phyloP scores from a whole-genome alignment of 2,888 invertebrate genomes.

The Diachrysia chrysitis region DNA sequence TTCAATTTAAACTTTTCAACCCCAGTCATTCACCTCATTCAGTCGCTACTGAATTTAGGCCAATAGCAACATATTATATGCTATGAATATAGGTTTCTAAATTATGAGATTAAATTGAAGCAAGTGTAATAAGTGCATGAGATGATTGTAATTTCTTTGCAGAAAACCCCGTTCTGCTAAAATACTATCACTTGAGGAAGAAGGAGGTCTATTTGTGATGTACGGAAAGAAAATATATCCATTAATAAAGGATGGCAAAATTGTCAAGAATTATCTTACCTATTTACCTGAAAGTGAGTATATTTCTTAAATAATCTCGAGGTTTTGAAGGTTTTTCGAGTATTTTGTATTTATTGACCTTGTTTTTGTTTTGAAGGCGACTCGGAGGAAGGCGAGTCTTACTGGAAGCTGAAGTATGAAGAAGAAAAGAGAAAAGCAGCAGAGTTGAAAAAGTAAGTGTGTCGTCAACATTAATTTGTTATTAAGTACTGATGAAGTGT shows the following conservation, averaged over 20 bases:
- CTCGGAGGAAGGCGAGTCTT: conserved; percentile 70
- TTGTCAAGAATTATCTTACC: conserved; percentile 70
- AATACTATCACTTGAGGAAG: conserved; percentile 75
- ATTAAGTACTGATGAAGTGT: no score
- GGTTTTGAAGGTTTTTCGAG: not conserved
- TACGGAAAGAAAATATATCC: conserved; percentile 79
- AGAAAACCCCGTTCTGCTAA: conserved; percentile 77
- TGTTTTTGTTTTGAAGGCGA: conserved; percentile 64
- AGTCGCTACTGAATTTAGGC: no score
- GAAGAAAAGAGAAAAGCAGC: conserved; percentile 74
- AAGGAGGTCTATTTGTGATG: conserved; percentile 79
- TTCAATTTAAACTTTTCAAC: no score
- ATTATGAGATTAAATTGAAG: no score
- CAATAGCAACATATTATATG: no score
- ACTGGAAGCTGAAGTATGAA: conserved; percentile 81
- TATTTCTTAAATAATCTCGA: not conserved
- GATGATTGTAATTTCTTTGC: conserved; percentile 25
- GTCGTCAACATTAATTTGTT: no score
- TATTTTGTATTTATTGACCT: not conserved
- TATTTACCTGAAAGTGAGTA: conserved; percentile 73
- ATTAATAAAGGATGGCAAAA: conserved; percentile 74
- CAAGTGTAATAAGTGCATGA: no score
- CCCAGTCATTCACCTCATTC: no score
- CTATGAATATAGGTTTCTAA: no score
- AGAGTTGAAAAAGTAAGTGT: conserved; percentile 73